Conservation (phyloP, 2,888 invertebrate genomes). For the Cordilura impudica region DNA sequence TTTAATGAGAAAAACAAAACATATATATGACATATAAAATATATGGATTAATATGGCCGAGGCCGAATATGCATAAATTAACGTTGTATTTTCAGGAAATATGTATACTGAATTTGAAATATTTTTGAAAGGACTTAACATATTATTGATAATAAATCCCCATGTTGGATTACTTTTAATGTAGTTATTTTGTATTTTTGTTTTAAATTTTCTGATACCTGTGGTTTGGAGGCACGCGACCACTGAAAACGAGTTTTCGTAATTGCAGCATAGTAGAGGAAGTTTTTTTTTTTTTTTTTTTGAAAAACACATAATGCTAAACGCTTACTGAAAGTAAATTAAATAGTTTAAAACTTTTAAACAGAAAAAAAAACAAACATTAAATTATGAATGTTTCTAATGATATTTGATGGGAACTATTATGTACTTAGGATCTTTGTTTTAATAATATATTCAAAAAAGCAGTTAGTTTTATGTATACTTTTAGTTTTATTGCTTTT, state of each 20-base stretch:
- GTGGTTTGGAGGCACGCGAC: conserved; percentile 21
- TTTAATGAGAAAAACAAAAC: too few relatives aligned
- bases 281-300: not conserved
- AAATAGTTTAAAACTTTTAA: not conserved
- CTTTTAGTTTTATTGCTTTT: not conserved
- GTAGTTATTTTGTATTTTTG: not conserved
- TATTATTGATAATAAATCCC: too few relatives aligned
- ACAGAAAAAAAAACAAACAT: not conserved
- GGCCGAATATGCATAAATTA: too few relatives aligned
- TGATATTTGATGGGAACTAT: conserved; percentile 1
- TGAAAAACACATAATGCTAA: not conserved
- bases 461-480: not conserved
- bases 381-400: conserved; percentile 4
- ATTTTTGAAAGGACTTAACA: too few relatives aligned
- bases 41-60: too few relatives aligned
- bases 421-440: not conserved
- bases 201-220: not conserved
- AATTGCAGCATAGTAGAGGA: conserved; percentile 3
- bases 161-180: too few relatives aligned
- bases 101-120: too few relatives aligned
- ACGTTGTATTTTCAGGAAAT: too few relatives aligned
- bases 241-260: conserved; percentile 17
- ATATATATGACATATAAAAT: too few relatives aligned
- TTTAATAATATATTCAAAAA: not conserved
- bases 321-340: not conserved